Percentiles rank a stretch among this genome's conserved stretches.
Evolutionary conservation across 1,140 invertebrate species (phyloP).

Genomic region (Brachionus sp.): DNA sequence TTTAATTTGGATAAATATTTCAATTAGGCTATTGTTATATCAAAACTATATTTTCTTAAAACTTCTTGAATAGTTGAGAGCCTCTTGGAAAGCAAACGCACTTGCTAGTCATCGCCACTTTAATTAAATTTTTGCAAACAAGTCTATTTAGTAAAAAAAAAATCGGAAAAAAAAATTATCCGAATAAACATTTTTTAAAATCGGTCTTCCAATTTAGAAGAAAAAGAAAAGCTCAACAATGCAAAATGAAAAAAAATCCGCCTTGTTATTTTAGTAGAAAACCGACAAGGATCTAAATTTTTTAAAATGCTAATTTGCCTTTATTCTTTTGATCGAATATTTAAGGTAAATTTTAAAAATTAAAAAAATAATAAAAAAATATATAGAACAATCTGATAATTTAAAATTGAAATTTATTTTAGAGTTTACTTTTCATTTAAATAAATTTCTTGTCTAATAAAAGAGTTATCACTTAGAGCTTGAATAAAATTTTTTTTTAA

Average conservation of each 20-base stretch:
- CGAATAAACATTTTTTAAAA: neutral
- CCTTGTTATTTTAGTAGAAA: neutral
- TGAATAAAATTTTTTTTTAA: too few species aligned
- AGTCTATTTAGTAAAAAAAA: neutral
- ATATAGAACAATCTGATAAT: neutral
- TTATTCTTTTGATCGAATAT: neutral
- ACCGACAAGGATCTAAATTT: neutral
- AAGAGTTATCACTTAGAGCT: constrained; percentile 28
- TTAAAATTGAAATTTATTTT: constrained; percentile 15
- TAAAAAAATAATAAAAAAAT: too few species aligned
- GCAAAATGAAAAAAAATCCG: neutral
- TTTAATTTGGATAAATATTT: neutral
- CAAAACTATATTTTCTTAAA: neutral
- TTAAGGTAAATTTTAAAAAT: neutral
- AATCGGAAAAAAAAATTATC: neutral
- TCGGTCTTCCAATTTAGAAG: neutral
- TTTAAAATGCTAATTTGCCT: neutral
- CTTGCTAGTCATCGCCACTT: neutral
- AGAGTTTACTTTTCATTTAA: neutral
- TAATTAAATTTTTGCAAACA: neutral
- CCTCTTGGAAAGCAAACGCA: neutral
- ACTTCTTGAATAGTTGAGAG: neutral
- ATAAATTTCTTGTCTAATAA: neutral
- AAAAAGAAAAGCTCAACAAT: neutral
- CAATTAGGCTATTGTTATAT: neutral